Percentiles rank a stretch among this genome's conserved stretches.
These are phyloP conservation scores for Eumeta japonica DNA, from an alignment of 1,140 invertebrate genomes.

Conservation along the genomic window DNA sequence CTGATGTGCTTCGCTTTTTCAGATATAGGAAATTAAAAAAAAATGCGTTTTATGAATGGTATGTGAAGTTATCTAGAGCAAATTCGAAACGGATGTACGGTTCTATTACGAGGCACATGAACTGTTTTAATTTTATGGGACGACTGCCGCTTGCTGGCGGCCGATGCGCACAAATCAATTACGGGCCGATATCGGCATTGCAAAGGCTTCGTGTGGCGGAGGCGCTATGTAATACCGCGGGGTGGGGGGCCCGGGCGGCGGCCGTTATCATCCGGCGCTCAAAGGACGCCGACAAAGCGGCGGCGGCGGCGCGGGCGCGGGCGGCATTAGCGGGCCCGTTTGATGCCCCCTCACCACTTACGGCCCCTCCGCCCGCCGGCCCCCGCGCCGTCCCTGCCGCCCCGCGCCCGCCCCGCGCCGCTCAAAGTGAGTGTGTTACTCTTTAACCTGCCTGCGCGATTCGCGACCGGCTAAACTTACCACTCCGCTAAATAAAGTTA, in stretches of 20 bases:
- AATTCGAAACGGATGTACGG: no score
- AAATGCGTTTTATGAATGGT: no score
- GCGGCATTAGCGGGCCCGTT: constrained; percentile 44
- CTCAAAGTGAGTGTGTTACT: constrained; percentile 56
- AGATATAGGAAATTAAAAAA: no score
- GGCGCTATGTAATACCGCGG: no score
- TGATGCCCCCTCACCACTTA: constrained; percentile 21
- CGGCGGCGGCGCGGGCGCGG: constrained; percentile 37
- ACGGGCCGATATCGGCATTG: no score
- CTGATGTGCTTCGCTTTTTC: no score
- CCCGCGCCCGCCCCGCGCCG: constrained; percentile 22
- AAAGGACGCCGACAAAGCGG: constrained; percentile 52
- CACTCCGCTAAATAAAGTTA: constrained; percentile 58
- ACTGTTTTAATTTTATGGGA: no score
- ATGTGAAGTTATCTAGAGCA: no score
- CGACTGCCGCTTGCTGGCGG: no score
- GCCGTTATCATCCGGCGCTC: constrained; percentile 35
- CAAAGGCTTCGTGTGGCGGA: no score
- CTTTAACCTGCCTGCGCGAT: constrained; percentile 57
- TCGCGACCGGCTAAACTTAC: constrained; percentile 57
- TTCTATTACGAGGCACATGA: no score
- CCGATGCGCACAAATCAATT: no score
- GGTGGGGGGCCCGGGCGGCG: constrained; percentile 23
- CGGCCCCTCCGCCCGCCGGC: not conserved
- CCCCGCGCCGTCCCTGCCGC: constrained; percentile 25